These are phyloP conservation scores for Rhineura floridana DNA, from an alignment of 2,113 vertebrate genomes.

Conservation along the genomic window DNA sequence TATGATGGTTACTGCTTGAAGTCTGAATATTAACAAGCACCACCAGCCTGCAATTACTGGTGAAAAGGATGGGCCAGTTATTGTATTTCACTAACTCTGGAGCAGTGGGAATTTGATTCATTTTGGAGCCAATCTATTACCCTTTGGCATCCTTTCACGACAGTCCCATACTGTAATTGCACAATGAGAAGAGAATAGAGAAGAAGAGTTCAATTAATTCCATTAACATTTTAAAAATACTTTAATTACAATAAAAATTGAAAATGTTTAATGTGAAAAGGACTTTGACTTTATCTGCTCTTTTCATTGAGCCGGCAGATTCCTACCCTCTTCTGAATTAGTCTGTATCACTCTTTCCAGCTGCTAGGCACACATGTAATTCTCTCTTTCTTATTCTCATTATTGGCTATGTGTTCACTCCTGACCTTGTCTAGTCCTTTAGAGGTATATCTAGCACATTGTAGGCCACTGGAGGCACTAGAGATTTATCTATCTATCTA, in stretches of 20 bases:
- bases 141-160: constrained; percentile 62
- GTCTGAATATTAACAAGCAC: background rate
- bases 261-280: constrained; percentile 60
- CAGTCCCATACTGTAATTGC: constrained; percentile 9
- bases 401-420: background rate
- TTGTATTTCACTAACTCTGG: constrained; percentile 47
- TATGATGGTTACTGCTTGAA: background rate
- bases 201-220: constrained; percentile 54
- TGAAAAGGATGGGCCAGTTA: constrained; percentile 20
- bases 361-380: background rate
- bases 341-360: background rate
- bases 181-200: background rate
- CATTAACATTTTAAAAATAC: constrained; percentile 54
- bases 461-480: background rate
- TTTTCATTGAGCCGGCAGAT: background rate
- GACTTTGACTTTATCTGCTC: constrained; percentile 49
- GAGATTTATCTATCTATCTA: background rate
- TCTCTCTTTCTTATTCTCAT: background rate
- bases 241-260: constrained; percentile 60
- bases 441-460: background rate
- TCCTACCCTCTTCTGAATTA: background rate
- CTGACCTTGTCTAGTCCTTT: background rate
- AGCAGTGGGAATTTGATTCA: constrained; percentile 55
- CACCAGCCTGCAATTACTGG: constrained; percentile 18
- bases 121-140: constrained; percentile 63